Percentiles rank a stretch among this genome's conserved stretches.
phyloP scores from a whole-genome alignment of 2,888 invertebrate species.

The Heliconius ismenius region DNA sequence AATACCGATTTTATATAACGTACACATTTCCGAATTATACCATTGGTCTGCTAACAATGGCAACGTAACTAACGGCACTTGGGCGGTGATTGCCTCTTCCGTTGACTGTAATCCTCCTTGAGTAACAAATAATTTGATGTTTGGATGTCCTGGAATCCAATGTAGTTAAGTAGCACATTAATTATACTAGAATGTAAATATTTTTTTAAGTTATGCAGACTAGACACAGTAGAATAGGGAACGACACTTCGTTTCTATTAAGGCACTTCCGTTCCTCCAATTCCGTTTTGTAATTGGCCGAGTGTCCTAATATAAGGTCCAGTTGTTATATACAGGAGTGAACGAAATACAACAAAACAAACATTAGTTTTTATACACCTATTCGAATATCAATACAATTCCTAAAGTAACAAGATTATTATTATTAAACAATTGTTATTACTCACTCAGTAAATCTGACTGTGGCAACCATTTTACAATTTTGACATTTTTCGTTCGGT shows the following conservation, averaged over 20 bases:
- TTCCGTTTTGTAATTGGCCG: no score
- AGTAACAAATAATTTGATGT: conserved; percentile 64
- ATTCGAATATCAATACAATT: neutral
- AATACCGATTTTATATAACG: conserved; percentile 34
- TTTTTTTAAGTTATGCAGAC: no score
- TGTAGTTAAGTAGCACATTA: no score
- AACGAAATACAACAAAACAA: neutral
- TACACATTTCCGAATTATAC: conserved; percentile 48
- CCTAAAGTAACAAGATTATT: neutral
- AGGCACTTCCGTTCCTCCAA: no score
- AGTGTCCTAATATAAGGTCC: no score
- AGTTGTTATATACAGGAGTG: no score
- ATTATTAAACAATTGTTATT: neutral
- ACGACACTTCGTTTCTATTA: no score
- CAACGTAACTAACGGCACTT: conserved; percentile 63
- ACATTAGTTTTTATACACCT: neutral
- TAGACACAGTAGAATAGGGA: no score
- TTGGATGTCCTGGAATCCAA: conserved; percentile 58
- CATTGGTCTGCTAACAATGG: conserved; percentile 67
- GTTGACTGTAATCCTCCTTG: conserved; percentile 70
- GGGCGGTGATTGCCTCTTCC: conserved; percentile 64
- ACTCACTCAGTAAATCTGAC: conserved; percentile 57
- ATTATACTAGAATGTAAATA: no score
- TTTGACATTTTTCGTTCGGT: conserved; percentile 54
- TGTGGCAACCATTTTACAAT: conserved; percentile 65